These are phyloP conservation scores for Eolophus roseicapilla DNA, from an alignment of 2,113 vertebrate species.

Conservation along the genomic window DNA sequence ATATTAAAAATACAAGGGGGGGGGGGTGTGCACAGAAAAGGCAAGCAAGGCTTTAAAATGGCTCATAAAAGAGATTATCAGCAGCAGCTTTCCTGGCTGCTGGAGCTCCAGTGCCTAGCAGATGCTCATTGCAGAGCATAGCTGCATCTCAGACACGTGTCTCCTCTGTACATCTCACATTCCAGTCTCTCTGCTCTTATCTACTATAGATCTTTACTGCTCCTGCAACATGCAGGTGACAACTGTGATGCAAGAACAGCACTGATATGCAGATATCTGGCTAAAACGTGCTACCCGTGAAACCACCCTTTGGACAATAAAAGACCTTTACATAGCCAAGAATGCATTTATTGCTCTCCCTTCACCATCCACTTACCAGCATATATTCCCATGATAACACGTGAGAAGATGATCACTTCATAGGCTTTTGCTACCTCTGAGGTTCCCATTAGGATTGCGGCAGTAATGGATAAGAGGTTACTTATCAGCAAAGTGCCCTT, in stretches of 20 bases:
- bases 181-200: not conserved
- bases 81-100: not conserved
- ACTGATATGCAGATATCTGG: not conserved
- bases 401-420: conserved; percentile 87
- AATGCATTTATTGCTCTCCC: not conserved
- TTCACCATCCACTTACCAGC: conserved; percentile 78
- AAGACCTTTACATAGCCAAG: not conserved
- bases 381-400: conserved; percentile 89
- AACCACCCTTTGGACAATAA: not conserved
- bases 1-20: not conserved
- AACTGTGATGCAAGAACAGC: not conserved
- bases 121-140: not conserved
- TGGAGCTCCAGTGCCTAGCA: not conserved
- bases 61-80: not conserved
- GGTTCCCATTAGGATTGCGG: conserved; percentile 89
- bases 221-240: not conserved
- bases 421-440: conserved; percentile 80
- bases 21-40: not conserved
- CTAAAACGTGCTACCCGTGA: not conserved
- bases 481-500: conserved; percentile 93
- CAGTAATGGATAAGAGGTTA: conserved; percentile 90
- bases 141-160: not conserved
- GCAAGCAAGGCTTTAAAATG: not conserved
- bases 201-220: not conserved
- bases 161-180: not conserved